Conservation (phyloP, 2,113 vertebrate genomes). For the Uria lomvia region DNA sequence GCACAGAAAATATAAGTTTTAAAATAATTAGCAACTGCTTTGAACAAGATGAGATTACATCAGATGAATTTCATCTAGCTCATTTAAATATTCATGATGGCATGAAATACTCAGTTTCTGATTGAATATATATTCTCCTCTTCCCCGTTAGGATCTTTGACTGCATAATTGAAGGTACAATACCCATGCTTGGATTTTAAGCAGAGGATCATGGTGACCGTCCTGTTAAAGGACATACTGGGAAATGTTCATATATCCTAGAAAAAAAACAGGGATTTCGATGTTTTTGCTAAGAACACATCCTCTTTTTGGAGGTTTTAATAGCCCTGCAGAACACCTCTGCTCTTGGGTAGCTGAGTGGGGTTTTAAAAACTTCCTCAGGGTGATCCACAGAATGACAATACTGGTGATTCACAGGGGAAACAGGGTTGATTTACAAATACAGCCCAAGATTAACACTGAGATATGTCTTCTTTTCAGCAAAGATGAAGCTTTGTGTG, state of each 20-base stretch:
- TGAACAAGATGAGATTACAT: neutral
- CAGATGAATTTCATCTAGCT: neutral
- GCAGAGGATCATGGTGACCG: fast-evolving
- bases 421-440: neutral
- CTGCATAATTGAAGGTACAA: neutral
- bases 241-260: neutral
- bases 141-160: neutral
- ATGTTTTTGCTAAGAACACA: neutral
- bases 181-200: neutral
- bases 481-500: neutral
- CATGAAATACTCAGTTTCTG: neutral
- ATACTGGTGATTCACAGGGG: neutral
- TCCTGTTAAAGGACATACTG: neutral
- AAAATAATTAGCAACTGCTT: neutral
- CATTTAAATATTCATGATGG: neutral
- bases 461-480: neutral
- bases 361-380: neutral
- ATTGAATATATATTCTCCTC: neutral
- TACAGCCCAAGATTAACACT: neutral
- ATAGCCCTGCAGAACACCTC: neutral
- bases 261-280: neutral
- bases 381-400: neutral
- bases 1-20: neutral
- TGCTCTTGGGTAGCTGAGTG: neutral
- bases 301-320: neutral